phyloP scores from a whole-genome alignment of 2,888 invertebrate genomes.

The Andricus quercusramuli region DNA sequence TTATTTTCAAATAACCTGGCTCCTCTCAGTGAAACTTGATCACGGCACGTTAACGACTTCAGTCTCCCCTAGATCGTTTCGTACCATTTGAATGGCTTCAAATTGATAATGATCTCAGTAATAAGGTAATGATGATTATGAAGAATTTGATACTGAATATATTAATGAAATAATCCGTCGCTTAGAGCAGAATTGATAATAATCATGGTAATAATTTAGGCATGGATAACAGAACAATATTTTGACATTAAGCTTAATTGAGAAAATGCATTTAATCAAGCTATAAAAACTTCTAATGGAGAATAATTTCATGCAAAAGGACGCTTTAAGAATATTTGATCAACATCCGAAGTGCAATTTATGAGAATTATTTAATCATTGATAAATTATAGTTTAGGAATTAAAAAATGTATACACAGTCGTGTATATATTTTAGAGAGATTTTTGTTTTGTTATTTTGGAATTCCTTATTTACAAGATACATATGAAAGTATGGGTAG shows the following conservation, averaged over 20 bases:
- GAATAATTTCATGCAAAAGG: too few relatives aligned
- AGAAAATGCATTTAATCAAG: too few relatives aligned
- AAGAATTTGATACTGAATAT: slow-evolving; percentile 40
- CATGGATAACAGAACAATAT: neutral
- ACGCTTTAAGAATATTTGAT: neutral
- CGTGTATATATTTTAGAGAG: too few relatives aligned
- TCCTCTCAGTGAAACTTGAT: slow-evolving; percentile 27
- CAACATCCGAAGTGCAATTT: neutral
- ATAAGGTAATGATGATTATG: slow-evolving; percentile 42
- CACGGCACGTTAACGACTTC: slow-evolving; percentile 22
- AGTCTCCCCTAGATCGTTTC: slow-evolving; percentile 40
- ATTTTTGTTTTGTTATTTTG: too few relatives aligned
- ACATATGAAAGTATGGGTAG: too few relatives aligned
- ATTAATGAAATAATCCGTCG: slow-evolving; percentile 37
- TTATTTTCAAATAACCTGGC: slow-evolving; percentile 13
- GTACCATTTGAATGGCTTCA: slow-evolving; percentile 36
- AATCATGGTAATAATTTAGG: slow-evolving; percentile 10
- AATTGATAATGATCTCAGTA: slow-evolving; percentile 40
- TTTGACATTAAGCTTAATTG: neutral
- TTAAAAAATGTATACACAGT: too few relatives aligned
- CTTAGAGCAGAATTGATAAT: slow-evolving; percentile 5
- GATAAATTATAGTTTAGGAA: too few relatives aligned
- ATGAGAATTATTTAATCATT: neutral
- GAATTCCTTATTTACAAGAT: too few relatives aligned
- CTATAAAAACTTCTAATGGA: too few relatives aligned